Percentiles rank a stretch among this genome's conserved stretches.
phyloP scores from a whole-genome alignment of 2,888 invertebrate genomes.

The Auanema sp. region DNA sequence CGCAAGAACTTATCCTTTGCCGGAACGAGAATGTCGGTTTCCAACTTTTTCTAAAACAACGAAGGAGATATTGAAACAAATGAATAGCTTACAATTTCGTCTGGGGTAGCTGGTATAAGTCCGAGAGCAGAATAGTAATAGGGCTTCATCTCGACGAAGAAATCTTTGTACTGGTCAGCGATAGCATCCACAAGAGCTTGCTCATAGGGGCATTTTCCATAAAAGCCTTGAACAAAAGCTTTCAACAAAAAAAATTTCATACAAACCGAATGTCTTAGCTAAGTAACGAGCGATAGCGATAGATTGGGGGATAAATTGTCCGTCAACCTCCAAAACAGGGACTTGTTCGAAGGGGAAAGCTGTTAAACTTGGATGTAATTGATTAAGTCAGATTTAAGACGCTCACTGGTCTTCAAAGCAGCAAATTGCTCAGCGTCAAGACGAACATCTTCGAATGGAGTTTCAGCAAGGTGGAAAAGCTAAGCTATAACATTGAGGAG shows the following conservation, averaged over 20 bases:
- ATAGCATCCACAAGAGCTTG: constrained; percentile 34
- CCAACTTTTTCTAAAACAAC: not conserved
- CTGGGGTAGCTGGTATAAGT: not conserved
- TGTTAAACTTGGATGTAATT: no score
- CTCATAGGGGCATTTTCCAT: constrained; percentile 26
- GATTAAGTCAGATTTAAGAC: no score
- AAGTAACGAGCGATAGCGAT: constrained; percentile 33
- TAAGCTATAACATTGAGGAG: no score
- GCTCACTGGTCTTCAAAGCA: not conserved
- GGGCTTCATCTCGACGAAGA: constrained; percentile 29
- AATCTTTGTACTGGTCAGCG: constrained; percentile 38
- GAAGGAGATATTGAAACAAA: not conserved
- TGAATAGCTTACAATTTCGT: not conserved
- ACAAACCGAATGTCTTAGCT: constrained; percentile 35
- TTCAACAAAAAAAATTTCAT: no score
- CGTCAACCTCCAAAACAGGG: constrained; percentile 37
- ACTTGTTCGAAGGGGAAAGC: constrained; percentile 34
- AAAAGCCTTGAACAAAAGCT: constrained; percentile 29
- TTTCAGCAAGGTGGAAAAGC: constrained; percentile 17
- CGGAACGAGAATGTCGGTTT: constrained; percentile 23
- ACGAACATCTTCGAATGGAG: constrained; percentile 19
- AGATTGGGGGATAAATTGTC: constrained; percentile 37
- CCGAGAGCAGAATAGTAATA: constrained; percentile 32
- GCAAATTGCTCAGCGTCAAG: constrained; percentile 5
- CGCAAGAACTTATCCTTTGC: constrained; percentile 29